Percentiles rank a stretch among this genome's conserved stretches.
phyloP scores from a whole-genome alignment of 2,888 invertebrate species.

The Aphidius colemani region DNA sequence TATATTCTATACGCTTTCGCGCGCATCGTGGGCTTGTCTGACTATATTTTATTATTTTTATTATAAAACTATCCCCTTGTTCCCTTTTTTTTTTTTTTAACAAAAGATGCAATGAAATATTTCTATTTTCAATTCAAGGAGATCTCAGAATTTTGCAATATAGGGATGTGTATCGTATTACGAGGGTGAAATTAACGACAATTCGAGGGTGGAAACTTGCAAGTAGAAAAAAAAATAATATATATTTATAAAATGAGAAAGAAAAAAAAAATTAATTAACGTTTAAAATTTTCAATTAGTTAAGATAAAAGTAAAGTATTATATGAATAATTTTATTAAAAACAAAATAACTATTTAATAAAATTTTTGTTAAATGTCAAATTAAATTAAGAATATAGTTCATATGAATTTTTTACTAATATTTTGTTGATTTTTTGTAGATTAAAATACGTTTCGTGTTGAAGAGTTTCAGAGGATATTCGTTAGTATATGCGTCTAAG shows the following conservation, averaged over 20 bases:
- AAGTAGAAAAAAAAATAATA: conserved; percentile 19
- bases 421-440: too few relatives aligned
- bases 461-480: conserved; percentile 10
- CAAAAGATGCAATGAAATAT: conserved; percentile 5
- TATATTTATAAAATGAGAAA: conserved; percentile 20
- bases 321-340: not conserved
- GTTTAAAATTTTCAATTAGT: too few relatives aligned
- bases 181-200: conserved; percentile 18
- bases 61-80: conserved; percentile 26
- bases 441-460: conserved; percentile 12
- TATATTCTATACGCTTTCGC: conserved; percentile 31
- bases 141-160: conserved; percentile 22
- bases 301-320: too few relatives aligned
- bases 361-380: too few relatives aligned
- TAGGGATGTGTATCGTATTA: conserved; percentile 31
- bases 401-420: too few relatives aligned
- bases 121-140: conserved; percentile 7
- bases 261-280: conserved; percentile 22
- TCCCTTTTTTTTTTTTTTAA: not conserved
- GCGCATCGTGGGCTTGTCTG: conserved; percentile 32
- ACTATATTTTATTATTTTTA: conserved; percentile 7
- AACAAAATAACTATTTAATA: too few relatives aligned
- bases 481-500: conserved; percentile 20
- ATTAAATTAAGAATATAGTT: too few relatives aligned
- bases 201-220: conserved; percentile 29